Base-by-base conservation (phyloP, 2,113 vertebrate species). In the Arenaria interpres region DNA sequence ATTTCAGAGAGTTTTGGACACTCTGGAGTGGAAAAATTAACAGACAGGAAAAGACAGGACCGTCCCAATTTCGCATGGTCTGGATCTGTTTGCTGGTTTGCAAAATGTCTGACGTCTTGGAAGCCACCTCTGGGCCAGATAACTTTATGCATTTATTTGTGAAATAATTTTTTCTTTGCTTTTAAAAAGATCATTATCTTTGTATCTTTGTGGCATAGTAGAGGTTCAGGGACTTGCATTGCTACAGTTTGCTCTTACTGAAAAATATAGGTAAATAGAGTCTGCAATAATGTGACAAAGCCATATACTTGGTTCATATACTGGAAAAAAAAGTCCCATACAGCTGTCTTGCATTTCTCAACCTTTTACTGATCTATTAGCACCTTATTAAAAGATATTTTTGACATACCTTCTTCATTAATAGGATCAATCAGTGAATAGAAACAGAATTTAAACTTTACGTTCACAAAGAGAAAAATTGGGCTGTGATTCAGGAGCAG, bases 1-100 rank as follows among this genome's bases (percentile, higher is more conserved):
- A 54, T 97, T 92, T 89, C 82, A 62, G 60, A 72, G 91, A 56
- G 82, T 33, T 97, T 94, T 94, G 96, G 87, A 80, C 51, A 75
- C 77, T 78, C 68, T 62, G 30, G 0, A 60, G 22, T 82, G 92
- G 95, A 97, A 95, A 96, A 95, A 60, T 78, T 77, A 91, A 91
- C 93, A 67, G 89, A 57, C 53, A 93, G 95, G 84, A 94, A 96
- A 85, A 93, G 81, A 81, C 60, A 32, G 78, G 71, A 84, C 60
- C 0, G 0, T 89, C 95, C 82, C 81, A 95, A 2, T 92, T 94
- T 80, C 87, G 63, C 73, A 20, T 45, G 66, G 92, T 83, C 95
- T 97, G 97, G 91, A 90, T 95, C 85, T 0, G 1, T 83, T 64
- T 4, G 6, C 89, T 74, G 88, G 33, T 86, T 97, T 85, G 91